These are phyloP conservation scores for Rhadina sibilatrix DNA, from an alignment of 2,113 vertebrate genomes.

Conservation along the genomic window DNA sequence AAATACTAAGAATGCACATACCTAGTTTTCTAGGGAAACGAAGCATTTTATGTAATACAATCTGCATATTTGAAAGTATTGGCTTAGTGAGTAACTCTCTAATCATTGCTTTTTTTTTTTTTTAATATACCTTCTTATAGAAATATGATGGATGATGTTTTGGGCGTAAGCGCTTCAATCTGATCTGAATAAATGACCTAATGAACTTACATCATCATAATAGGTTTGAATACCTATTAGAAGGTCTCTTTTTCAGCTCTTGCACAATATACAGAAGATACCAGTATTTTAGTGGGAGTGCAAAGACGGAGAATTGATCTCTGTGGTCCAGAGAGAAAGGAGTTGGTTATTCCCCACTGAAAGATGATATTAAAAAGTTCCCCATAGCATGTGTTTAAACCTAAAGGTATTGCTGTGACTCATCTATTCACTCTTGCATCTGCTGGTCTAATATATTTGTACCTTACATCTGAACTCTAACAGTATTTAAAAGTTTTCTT, in stretches of 20 bases:
- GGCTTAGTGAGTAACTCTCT: not conserved
- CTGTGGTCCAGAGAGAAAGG: not conserved
- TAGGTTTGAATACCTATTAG: not conserved
- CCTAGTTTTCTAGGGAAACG: not conserved
- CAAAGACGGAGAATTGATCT: not conserved
- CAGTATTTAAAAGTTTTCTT: not conserved
- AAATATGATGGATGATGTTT: not conserved
- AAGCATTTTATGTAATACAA: not conserved
- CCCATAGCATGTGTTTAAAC: not conserved
- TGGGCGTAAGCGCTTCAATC: not conserved
- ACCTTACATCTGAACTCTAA: not conserved
- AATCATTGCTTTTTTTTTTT: not conserved
- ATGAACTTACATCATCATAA: not conserved
- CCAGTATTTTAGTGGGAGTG: not conserved
- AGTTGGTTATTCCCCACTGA: not conserved
- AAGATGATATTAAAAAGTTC: not conserved
- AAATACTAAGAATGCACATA: not conserved
- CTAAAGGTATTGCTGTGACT: not conserved
- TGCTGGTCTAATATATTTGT: not conserved
- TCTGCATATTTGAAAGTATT: not conserved
- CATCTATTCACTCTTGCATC: not conserved
- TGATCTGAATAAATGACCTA: not conserved
- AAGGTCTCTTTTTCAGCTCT: not conserved
- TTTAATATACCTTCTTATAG: not conserved
- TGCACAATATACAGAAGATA: not conserved